Evolutionary conservation across 2,797 vertebrate genomes (phyloP).

Genomic region (Lemur catta): DNA sequence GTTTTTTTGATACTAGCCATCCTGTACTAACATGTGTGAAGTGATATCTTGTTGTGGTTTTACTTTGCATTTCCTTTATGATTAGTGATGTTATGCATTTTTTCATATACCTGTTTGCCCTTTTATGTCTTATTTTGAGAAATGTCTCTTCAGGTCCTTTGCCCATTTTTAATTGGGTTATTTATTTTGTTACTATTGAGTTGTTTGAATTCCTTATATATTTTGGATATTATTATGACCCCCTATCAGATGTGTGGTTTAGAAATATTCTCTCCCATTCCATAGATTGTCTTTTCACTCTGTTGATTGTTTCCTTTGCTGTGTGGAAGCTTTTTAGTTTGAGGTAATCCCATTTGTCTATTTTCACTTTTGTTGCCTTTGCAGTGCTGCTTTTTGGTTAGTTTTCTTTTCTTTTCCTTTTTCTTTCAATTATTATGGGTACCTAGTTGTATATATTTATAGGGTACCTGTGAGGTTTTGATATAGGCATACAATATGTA

Average conservation of each 20-base stretch:
- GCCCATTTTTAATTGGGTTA: not conserved
- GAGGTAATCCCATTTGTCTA: not conserved
- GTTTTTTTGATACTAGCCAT: not conserved
- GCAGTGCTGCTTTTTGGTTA: not conserved
- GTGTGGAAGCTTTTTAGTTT: not conserved
- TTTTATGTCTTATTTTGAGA: not conserved
- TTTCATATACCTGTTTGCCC: not conserved
- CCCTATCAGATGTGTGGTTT: not conserved
- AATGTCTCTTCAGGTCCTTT: not conserved
- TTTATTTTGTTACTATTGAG: not conserved
- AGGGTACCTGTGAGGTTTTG: too few relatives aligned
- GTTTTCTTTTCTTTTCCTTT: not conserved
- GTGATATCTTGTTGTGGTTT: not conserved
- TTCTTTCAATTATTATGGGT: not conserved
- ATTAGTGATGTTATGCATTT: not conserved
- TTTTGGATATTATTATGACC: not conserved
- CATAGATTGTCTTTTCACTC: not conserved
- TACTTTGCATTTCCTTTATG: not conserved
- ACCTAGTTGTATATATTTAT: too few relatives aligned
- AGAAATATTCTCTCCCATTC: not conserved
- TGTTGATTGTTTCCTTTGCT: not conserved
- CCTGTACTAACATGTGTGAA: not conserved
- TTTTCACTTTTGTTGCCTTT: not conserved
- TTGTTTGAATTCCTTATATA: not conserved
- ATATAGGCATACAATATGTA: too few relatives aligned